Evolutionary conservation across 2,888 invertebrate genomes (phyloP), one percentile per base, ranked within the genome.

Genomic region (Cheilosia soror): DNA sequence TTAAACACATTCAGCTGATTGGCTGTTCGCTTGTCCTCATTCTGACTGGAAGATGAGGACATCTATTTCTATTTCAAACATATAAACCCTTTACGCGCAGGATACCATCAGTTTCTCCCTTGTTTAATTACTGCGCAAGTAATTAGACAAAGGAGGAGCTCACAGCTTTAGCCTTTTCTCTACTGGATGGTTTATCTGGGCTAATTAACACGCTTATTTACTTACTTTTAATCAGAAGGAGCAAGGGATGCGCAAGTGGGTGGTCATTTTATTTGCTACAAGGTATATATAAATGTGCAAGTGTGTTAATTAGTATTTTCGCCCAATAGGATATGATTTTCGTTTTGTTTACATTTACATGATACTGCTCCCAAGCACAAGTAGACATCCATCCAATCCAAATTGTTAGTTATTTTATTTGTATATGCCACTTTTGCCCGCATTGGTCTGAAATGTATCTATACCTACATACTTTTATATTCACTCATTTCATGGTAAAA

Each of bases 101-200:
- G 53, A 13, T 53, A 15, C 13, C 3, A 13, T 40, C 25, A 31
- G 44, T 44, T 33, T 33, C n/a, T 27, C 15, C 11, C n/a, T 47
- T 47, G 7, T 7, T 13, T 73, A 69, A 79, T 69, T 75, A 69
- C 20, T 69, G 73, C 65, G 78, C 63, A 65, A 83, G 65, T 71
- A 76, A 80, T 80, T 85, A 85, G 33, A 60, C 13, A 60, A 66
- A 69, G 76, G 75, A 62, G 76, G 84, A 80, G 76, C 62, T 47
- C 33, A 31, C 9, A 6, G n/a, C 11, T 37, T 55, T 40, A 31
- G 44, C 47, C n/a, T 31, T 27, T 11, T 37, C 25, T 37, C 57
- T 27, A 83, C 62, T 78, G 78, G 73, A 25, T 29, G 51, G 33
- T 57, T 51, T 65, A 29, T 31, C 11, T 47, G 15, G 47, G 33